phyloP scores from a whole-genome alignment of 2,113 vertebrate genomes.

The Strix uralensis region DNA sequence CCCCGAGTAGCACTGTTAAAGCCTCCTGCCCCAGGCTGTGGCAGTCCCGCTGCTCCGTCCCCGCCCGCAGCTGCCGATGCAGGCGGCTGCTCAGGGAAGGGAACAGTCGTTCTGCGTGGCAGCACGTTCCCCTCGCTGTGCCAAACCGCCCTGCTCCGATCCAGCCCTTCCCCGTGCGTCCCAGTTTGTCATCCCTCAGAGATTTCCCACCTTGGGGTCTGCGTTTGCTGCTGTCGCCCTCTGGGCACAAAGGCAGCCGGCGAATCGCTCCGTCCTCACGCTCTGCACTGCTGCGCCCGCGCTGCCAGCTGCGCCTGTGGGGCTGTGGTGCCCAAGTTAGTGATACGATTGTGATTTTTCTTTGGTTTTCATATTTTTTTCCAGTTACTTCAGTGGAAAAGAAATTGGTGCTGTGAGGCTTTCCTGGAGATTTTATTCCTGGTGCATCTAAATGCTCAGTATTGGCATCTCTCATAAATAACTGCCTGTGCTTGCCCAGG shows the following conservation, averaged over 20 bases:
- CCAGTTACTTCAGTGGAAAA: background rate
- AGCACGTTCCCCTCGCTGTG: background rate
- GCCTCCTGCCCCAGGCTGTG: background rate
- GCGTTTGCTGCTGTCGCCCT: background rate
- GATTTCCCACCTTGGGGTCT: background rate
- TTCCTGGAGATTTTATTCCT: background rate
- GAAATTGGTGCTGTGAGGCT: background rate
- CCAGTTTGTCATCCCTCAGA: background rate
- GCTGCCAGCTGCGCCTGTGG: background rate
- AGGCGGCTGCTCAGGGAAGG: background rate
- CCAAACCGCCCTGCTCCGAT: background rate
- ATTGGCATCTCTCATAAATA: background rate
- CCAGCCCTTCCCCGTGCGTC: background rate
- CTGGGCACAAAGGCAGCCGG: background rate
- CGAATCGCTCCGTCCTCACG: background rate
- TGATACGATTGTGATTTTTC: background rate
- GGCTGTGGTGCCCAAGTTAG: background rate
- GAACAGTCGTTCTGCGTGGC: no score
- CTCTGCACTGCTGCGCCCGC: background rate
- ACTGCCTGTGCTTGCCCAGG: background rate
- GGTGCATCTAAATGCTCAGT: background rate
- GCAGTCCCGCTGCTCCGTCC: background rate
- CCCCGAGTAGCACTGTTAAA: background rate
- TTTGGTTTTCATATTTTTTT: background rate
- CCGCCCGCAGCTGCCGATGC: rapidly evolving